phyloP scores from a whole-genome alignment of 2,888 invertebrate genomes.

The Eristalis arbustorum region DNA sequence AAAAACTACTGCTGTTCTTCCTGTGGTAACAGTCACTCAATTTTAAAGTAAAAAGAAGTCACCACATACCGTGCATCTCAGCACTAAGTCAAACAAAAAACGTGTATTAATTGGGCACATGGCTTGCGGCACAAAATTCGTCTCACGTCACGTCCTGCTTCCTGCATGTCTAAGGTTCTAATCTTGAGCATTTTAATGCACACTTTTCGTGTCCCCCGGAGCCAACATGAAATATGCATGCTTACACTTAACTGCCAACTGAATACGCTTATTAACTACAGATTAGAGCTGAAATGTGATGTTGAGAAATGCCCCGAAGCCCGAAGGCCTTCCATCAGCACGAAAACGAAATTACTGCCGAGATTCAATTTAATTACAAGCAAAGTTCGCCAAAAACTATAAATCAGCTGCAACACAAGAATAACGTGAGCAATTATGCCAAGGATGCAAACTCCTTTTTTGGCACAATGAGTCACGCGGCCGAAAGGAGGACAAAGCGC shows the following conservation, averaged over 20 bases:
- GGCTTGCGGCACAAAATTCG: background rate
- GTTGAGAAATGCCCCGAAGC: background rate
- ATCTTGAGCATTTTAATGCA: background rate
- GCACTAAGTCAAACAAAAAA: background rate
- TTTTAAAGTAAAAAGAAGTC: too few relatives aligned
- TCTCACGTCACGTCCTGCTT: background rate
- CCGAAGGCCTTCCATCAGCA: conserved; percentile 2
- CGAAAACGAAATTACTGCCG: conserved; percentile 23
- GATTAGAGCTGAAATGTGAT: conserved; percentile 21
- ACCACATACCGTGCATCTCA: background rate
- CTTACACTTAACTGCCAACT: conserved; percentile 11
- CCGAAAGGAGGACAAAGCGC: too few relatives aligned
- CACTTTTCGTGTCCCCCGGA: conserved; percentile 25
- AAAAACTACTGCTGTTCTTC: too few relatives aligned
- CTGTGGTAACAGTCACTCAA: too few relatives aligned
- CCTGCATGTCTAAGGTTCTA: background rate
- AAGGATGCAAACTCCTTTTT: conserved; percentile 11
- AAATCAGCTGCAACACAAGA: conserved; percentile 23
- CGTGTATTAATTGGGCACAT: background rate
- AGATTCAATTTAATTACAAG: conserved; percentile 11
- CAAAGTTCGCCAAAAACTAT: conserved; percentile 27
- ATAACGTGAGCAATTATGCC: background rate
- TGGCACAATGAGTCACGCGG: conserved; percentile 29
- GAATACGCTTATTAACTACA: conserved; percentile 1
- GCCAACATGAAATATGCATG: background rate